These are phyloP conservation scores for Nipponia nippon DNA, from an alignment of 2,113 vertebrate genomes.

Conservation along the genomic window DNA sequence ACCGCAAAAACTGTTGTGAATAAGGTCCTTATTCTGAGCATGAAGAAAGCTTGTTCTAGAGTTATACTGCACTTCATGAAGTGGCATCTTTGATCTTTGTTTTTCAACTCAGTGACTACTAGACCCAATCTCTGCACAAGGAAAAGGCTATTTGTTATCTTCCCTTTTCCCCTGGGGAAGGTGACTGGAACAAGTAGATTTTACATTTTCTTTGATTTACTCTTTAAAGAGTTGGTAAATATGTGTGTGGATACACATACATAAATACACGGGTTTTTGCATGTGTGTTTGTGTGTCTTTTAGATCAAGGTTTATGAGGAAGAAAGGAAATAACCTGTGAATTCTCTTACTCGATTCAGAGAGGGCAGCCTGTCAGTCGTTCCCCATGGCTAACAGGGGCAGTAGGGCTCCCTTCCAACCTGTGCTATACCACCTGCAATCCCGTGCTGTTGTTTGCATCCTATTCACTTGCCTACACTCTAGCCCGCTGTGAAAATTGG, in stretches of 20 bases:
- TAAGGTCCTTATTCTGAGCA: not conserved
- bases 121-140: not conserved
- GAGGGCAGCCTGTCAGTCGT: not conserved
- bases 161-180: not conserved
- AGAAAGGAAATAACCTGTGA: not conserved
- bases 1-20: not conserved
- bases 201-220: not conserved
- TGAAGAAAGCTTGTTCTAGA: not conserved
- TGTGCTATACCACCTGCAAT: not conserved
- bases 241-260: not conserved
- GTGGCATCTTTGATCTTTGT: not conserved
- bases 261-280: not conserved
- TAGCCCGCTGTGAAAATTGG: not conserved
- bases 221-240: not conserved
- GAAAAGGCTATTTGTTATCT: not conserved
- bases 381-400: not conserved
- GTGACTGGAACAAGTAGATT: not conserved
- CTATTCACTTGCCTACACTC: not conserved
- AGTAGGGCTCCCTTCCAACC: not conserved
- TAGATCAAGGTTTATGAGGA: not conserved
- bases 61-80: not conserved
- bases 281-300: not conserved
- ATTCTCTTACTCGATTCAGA: not conserved
- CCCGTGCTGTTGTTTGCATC: not conserved
- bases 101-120: not conserved